phyloP scores from a whole-genome alignment of 2,888 invertebrate species.

The Icerya purchasi region DNA sequence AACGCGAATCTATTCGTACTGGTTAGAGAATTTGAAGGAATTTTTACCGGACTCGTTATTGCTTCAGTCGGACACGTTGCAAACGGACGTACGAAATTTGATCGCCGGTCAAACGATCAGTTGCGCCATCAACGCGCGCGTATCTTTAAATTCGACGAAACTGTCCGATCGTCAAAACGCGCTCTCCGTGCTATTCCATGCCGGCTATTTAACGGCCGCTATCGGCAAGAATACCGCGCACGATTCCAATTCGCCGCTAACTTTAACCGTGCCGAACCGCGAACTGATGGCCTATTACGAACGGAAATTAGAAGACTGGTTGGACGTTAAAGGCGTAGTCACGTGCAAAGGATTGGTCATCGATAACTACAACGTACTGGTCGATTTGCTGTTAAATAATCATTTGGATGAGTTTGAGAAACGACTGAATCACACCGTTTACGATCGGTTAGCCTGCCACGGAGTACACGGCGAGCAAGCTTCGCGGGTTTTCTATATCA shows the following conservation, averaged over 20 bases:
- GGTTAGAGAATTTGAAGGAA: not conserved
- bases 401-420: not conserved
- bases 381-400: not conserved
- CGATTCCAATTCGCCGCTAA: not conserved
- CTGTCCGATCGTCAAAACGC: not conserved
- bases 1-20: not conserved
- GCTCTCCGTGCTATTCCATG: not conserved
- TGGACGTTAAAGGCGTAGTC: not conserved
- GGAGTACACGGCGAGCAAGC: not conserved
- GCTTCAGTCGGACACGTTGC: not conserved
- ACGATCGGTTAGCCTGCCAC: not conserved
- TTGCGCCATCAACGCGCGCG: not conserved
- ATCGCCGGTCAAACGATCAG: not conserved
- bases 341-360: not conserved
- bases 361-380: not conserved
- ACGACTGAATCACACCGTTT: not conserved
- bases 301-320: not conserved
- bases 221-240: too few species aligned
- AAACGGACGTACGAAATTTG: not conserved
- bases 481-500: not conserved
- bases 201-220: not conserved
- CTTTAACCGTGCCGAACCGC: not conserved
- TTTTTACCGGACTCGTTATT: not conserved
- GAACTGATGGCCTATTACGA: not conserved
- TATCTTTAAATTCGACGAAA: not conserved